A percentile compares a stretch with the other conserved stretches of the same genome.
Conservation (phyloP, 2,888 invertebrate species). For the Catocala sponsa region DNA sequence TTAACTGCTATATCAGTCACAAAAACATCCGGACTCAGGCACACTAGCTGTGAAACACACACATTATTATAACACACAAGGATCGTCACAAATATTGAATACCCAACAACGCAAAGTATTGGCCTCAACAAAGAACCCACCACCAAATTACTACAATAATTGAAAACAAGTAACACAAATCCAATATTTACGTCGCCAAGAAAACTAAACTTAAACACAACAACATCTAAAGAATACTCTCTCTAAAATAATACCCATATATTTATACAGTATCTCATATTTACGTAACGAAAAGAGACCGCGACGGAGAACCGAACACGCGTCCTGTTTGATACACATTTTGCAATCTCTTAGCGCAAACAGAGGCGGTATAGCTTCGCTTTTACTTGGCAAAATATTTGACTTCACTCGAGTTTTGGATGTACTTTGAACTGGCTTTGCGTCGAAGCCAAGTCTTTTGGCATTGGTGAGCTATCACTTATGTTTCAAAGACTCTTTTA, state of each 20-base stretch:
- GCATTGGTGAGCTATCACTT: background rate
- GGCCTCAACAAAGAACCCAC: no score
- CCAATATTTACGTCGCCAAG: no score
- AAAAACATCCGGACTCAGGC: no score
- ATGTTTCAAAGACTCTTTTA: background rate
- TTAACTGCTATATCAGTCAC: no score
- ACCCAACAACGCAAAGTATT: no score
- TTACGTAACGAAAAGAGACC: slow-evolving; percentile 24
- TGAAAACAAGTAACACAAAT: no score
- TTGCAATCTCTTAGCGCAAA: slow-evolving; percentile 51
- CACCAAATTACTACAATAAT: no score
- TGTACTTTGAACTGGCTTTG: background rate
- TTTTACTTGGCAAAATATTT: slow-evolving; percentile 52
- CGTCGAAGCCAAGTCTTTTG: background rate
- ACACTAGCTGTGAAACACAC: no score
- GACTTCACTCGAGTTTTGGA: slow-evolving; percentile 26
- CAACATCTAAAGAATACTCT: background rate
- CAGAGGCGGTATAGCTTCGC: slow-evolving; percentile 39
- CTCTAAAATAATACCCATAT: slow-evolving; percentile 10
- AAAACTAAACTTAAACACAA: background rate
- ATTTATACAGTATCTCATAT: slow-evolving; percentile 22
- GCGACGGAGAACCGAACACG: slow-evolving; percentile 24
- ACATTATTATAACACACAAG: no score
- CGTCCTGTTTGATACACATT: slow-evolving; percentile 32
- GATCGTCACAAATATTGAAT: no score